phyloP scores from a whole-genome alignment of 2,113 vertebrate species.

The Eonycteris spelaea region DNA sequence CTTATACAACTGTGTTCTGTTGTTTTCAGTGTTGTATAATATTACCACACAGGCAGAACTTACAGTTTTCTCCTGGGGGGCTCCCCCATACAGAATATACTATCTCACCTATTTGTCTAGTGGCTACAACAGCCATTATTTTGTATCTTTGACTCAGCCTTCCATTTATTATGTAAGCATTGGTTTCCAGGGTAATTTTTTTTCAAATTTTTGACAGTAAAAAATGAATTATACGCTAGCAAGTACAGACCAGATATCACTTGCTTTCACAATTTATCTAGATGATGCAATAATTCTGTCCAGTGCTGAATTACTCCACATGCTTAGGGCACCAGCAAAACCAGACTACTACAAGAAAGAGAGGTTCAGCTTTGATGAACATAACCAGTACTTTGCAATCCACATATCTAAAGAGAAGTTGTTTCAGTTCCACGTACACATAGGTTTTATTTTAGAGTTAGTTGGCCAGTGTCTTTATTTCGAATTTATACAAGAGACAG shows the following conservation, averaged over 20 bases:
- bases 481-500: background rate
- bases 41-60: background rate
- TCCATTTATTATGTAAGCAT: constrained; percentile 19
- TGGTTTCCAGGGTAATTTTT: constrained; percentile 15
- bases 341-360: background rate
- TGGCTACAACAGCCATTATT: background rate
- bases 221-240: background rate
- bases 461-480: constrained; percentile 1
- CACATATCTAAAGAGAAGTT: background rate
- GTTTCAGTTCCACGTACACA: background rate
- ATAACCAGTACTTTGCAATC: background rate
- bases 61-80: background rate
- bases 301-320: background rate
- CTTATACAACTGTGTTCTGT: background rate
- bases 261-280: background rate
- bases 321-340: background rate
- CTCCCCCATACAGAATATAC: background rate
- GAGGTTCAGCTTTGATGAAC: background rate
- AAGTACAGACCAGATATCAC: background rate
- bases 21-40: background rate
- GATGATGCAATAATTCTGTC: background rate
- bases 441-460: background rate
- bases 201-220: constrained; percentile 28
- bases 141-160: constrained; percentile 33
- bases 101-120: background rate